These are phyloP conservation scores for Chlorospingus semifuscus DNA, from an alignment of 2,797 vertebrate genomes.

Conservation along the genomic window DNA sequence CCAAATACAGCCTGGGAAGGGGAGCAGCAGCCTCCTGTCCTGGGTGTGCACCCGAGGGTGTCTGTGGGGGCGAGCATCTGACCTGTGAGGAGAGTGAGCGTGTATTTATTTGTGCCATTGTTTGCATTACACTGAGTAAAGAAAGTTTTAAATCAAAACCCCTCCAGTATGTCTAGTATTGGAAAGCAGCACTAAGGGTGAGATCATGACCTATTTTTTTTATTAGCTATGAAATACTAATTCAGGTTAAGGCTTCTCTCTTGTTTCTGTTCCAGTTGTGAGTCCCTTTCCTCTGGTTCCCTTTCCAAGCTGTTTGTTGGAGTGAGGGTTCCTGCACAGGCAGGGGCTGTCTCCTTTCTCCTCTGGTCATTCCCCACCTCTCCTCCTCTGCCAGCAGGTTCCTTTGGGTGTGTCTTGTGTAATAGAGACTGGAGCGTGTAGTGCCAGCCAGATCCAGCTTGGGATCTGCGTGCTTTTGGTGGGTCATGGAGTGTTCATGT, in stretches of 20 bases:
- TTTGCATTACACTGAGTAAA: conserved; percentile 67
- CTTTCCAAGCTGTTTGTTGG: background rate
- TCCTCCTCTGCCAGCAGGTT: background rate
- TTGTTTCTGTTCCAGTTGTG: background rate
- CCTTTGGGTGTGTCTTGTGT: background rate
- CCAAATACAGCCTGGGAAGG: conserved; percentile 74
- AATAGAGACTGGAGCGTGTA: rapidly evolving
- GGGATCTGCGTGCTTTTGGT: background rate
- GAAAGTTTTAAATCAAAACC: conserved; percentile 35
- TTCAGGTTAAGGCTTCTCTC: conserved; percentile 71
- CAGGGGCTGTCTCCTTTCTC: background rate
- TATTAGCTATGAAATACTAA: conserved; percentile 69
- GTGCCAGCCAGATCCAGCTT: background rate
- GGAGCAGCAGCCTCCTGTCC: conserved; percentile 52
- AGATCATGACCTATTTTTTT: conserved; percentile 69
- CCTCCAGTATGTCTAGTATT: conserved; percentile 27
- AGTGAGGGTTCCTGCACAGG: background rate
- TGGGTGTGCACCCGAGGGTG: conserved; percentile 51
- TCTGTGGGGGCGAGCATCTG: background rate
- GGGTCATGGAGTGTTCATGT: background rate
- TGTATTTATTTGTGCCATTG: conserved; percentile 74
- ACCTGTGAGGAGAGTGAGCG: conserved; percentile 42
- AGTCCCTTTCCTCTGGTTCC: background rate
- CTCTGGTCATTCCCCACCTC: background rate
- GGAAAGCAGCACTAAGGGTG: conserved; percentile 68